Evolutionary conservation across 1,140 invertebrate species (phyloP), one percentile per base, ranked within the genome.

Genomic region (Chelonus insularis): DNA sequence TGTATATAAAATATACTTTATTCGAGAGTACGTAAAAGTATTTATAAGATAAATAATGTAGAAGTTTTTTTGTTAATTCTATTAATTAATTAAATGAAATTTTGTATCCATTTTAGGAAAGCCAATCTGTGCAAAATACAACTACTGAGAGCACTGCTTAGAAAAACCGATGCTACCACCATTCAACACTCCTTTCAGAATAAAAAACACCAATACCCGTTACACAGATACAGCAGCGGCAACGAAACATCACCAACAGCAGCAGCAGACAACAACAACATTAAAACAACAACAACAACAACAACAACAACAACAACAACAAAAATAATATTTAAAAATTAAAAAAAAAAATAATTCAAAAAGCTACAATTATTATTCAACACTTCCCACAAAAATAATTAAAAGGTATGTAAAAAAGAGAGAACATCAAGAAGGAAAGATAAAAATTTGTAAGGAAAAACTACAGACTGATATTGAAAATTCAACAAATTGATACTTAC

Each of bases 61-160:
- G n/a, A n/a, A n/a, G n/a, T n/a, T n/a, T n/a, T n/a, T 32, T 11
- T 4, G 8, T 21, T 45, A 61, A 32, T 9, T 34, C 11, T 54
- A 25, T 39, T 4, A 2, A 20, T 41, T 60, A 4, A 14, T 16
- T 54, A 25, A 20, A 5, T 18, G 1, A 16, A 20, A 55, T 54
- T 59, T 63, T 64, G 47, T 48, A 43, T 47, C 62, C 56, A 60
- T 67, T 81, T 2, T 69, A 84, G 83, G 83, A 85, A 32, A 82
- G 75, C 69, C 84, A 85, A 68, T 78, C 81, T 66, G 83, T 83
- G 74, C 79, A 83, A 70, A 82, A 83, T 64, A 79, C 83, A 67
- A 82, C 83, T 65, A 79, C 83, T 54, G 82, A 86, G 73, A 83
- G 84, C 80, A 82, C 80, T 73, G 81, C 83, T 80, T 85, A 84